Conservation (phyloP, 2,113 vertebrate species). For the Vidua macroura region DNA sequence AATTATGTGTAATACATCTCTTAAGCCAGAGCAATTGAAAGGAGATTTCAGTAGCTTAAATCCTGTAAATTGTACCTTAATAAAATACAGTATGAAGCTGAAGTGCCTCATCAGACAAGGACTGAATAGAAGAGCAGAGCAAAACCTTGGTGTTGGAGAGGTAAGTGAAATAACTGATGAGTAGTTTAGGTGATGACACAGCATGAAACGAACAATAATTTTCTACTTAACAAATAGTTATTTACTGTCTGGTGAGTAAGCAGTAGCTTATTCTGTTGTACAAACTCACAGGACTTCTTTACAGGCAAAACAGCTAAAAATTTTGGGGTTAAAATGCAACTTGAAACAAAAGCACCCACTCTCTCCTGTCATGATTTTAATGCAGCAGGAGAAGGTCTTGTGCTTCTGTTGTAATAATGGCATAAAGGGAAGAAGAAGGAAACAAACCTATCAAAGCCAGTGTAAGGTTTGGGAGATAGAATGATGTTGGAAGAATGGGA, state of each 20-base stretch:
- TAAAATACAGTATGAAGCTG: background rate
- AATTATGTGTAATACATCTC: background rate
- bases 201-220: background rate
- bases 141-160: background rate
- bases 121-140: background rate
- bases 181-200: background rate
- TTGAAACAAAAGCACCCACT: background rate
- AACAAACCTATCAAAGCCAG: background rate
- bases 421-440: rapidly evolving
- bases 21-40: conserved; percentile 12
- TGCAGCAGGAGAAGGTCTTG: background rate
- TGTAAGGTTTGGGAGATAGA: background rate
- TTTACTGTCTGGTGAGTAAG: background rate
- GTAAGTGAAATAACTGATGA: background rate
- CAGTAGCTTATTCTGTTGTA: background rate
- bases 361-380: background rate
- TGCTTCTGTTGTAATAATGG: background rate
- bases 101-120: background rate
- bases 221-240: background rate
- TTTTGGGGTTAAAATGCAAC: background rate
- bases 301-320: background rate
- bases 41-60: conserved; percentile 22
- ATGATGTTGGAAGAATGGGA: background rate
- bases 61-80: background rate
- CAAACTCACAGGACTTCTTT: background rate